These are phyloP conservation scores for Vimba vimba DNA, from an alignment of 2,113 vertebrate species.

Conservation along the genomic window DNA sequence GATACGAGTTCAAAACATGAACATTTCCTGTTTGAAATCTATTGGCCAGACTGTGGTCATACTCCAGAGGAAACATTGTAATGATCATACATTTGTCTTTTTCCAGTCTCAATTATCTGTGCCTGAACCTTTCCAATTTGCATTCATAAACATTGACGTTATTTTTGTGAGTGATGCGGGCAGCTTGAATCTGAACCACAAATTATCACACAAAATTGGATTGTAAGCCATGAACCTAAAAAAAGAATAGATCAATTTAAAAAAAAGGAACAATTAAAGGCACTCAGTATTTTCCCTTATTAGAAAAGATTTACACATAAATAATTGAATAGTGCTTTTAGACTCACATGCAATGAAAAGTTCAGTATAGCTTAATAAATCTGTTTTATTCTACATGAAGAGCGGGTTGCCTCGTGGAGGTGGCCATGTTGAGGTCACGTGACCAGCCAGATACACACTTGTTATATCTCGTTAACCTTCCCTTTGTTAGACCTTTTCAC, in stretches of 20 bases:
- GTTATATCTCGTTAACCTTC: neutral
- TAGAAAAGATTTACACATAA: neutral
- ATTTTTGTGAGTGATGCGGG: neutral
- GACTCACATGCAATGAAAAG: neutral
- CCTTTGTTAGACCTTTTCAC: neutral
- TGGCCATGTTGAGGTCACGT: neutral
- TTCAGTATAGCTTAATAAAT: neutral
- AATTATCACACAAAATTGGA: neutral
- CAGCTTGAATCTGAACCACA: neutral
- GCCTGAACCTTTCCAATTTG: neutral
- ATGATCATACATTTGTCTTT: neutral
- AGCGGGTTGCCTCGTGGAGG: neutral
- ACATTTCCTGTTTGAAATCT: conserved; percentile 48
- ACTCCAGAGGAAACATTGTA: conserved; percentile 28
- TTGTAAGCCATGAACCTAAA: neutral
- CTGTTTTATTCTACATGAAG: neutral
- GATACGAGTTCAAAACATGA: conserved; percentile 45
- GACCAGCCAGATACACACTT: neutral
- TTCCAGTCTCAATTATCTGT: neutral
- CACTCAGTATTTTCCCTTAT: neutral
- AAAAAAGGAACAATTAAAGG: neutral
- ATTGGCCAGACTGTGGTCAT: conserved; percentile 22
- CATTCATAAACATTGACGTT: neutral
- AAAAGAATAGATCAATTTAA: neutral
- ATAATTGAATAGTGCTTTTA: neutral